Conservation (phyloP, 2,888 invertebrate species). For the Parnassius mnemosyne region DNA sequence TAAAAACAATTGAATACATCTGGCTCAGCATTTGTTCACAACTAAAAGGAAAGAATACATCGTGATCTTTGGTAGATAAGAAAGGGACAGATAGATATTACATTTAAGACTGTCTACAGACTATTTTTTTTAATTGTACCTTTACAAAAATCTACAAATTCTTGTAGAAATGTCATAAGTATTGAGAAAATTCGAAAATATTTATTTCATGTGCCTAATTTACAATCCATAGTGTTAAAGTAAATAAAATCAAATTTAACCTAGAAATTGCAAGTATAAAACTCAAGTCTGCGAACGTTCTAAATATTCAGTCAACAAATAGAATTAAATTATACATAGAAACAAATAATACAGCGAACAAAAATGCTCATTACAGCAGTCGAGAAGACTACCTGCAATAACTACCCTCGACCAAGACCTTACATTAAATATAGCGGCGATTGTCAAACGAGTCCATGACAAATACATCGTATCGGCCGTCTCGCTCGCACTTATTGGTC, state of each 20-base stretch:
- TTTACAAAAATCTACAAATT: neutral
- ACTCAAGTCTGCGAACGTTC: neutral
- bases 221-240: too few relatives aligned
- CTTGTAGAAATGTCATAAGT: too few relatives aligned
- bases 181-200: too few relatives aligned
- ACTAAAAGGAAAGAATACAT: constrained; percentile 4
- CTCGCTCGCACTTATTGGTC: constrained; percentile 6
- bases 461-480: neutral
- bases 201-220: too few relatives aligned
- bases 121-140: neutral
- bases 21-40: constrained; percentile 16
- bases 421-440: neutral
- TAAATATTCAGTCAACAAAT: constrained; percentile 6
- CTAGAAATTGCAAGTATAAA: neutral
- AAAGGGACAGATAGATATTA: constrained; percentile 6
- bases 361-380: constrained; percentile 7
- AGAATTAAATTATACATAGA: constrained; percentile 20
- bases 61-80: constrained; percentile 24
- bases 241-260: too few relatives aligned
- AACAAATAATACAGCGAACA: constrained; percentile 16
- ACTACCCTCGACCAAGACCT: constrained; percentile 6
- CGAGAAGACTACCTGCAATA: neutral
- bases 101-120: neutral
- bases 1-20: constrained; percentile 17
- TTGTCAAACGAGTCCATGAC: neutral